phyloP scores from a whole-genome alignment of 2,113 vertebrate genomes.

The Prionailurus bengalensis region DNA sequence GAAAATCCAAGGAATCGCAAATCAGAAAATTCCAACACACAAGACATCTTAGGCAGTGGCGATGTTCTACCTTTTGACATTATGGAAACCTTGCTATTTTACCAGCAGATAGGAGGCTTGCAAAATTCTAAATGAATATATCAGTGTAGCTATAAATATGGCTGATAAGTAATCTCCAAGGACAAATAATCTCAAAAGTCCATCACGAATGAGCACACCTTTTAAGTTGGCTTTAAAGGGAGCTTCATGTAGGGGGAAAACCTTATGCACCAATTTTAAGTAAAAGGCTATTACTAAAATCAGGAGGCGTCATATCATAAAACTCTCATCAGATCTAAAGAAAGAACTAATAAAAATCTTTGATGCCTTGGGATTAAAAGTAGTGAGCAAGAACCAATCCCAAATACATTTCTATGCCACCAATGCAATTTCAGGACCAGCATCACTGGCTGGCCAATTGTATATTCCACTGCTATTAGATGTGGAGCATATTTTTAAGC shows the following conservation, averaged over 20 bases:
- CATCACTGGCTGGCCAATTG: neutral
- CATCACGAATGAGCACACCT: neutral
- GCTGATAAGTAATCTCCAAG: neutral
- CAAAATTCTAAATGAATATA: neutral
- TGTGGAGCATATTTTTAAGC: conserved; percentile 31
- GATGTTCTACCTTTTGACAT: neutral
- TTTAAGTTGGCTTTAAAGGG: neutral
- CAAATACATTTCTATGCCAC: neutral
- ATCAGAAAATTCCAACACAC: neutral
- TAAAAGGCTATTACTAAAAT: conserved; percentile 22
- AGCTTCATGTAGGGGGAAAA: neutral
- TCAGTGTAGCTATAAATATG: neutral
- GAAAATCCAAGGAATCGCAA: conserved; percentile 56
- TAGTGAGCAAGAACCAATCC: neutral
- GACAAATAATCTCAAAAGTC: neutral
- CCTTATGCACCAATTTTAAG: neutral
- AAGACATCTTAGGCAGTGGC: neutral
- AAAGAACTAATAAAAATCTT: neutral
- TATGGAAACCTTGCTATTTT: neutral
- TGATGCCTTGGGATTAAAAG: neutral
- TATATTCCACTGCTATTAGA: neutral
- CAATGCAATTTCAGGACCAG: neutral
- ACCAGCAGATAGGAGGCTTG: neutral
- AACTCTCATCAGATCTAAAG: neutral
- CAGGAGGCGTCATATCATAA: neutral